phyloP scores from a whole-genome alignment of 2,888 invertebrate species.

The Pyrocoelia pectoralis region DNA sequence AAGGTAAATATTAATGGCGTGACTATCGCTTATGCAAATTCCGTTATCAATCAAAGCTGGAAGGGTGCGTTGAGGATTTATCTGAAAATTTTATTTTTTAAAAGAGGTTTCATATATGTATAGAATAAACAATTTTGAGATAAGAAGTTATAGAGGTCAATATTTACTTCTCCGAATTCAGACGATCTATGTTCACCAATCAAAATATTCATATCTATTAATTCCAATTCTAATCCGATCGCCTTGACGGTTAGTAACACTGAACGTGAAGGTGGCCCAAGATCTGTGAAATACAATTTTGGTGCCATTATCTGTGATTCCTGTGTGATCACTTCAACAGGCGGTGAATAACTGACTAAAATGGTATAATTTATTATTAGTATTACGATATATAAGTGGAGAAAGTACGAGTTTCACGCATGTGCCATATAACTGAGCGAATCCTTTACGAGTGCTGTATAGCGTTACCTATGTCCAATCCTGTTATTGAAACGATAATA shows the following conservation, averaged over 20 bases:
- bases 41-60: slow-evolving; percentile 67
- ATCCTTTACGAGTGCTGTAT: too few species aligned
- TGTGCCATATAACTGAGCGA: too few species aligned
- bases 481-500: too few species aligned
- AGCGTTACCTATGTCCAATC: too few species aligned
- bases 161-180: background rate
- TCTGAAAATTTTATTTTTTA: too few species aligned
- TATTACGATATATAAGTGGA: too few species aligned
- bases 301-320: slow-evolving; percentile 28
- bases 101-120: too few species aligned
- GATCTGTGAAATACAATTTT: slow-evolving; percentile 21
- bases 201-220: slow-evolving; percentile 51
- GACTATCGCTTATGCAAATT: slow-evolving; percentile 61
- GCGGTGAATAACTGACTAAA: too few species aligned
- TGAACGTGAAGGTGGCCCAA: slow-evolving; percentile 22
- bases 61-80: slow-evolving; percentile 67
- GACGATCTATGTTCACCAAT: slow-evolving; percentile 54
- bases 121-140: background rate
- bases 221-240: slow-evolving; percentile 19
- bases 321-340: too few species aligned
- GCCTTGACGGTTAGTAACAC: slow-evolving; percentile 23
- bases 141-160: too few species aligned
- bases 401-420: too few species aligned
- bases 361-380: too few species aligned
- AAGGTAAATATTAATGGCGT: slow-evolving; percentile 63